phyloP scores from a whole-genome alignment of 2,113 vertebrate genomes.

The Vidua macroura region DNA sequence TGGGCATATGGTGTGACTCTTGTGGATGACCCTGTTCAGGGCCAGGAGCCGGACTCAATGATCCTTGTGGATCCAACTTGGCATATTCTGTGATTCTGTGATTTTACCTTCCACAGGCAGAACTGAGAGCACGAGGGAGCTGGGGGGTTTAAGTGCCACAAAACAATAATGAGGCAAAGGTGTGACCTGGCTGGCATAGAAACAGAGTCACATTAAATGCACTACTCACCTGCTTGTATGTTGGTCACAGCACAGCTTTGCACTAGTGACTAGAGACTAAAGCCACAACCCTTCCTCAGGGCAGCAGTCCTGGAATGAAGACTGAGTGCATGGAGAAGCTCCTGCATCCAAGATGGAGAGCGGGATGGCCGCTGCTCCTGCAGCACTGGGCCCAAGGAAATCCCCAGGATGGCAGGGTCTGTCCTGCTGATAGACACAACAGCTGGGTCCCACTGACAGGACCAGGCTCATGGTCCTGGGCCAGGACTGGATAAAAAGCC shows the following conservation, averaged over 20 bases:
- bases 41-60: background rate
- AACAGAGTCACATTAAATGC: background rate
- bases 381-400: no score
- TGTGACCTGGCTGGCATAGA: background rate
- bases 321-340: background rate
- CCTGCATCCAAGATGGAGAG: background rate
- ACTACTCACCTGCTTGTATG: background rate
- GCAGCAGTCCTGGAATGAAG: background rate
- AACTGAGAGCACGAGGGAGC: background rate
- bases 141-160: background rate
- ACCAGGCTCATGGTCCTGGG: background rate
- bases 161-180: background rate
- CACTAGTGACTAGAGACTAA: background rate
- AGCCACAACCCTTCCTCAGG: background rate
- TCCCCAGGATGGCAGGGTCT: background rate
- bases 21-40: background rate
- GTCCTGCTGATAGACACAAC: fast-evolving
- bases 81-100: background rate
- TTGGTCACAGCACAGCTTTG: background rate
- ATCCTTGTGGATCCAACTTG: background rate
- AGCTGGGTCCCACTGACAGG: background rate
- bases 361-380: fast-evolving
- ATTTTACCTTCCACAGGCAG: background rate
- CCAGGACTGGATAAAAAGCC: background rate
- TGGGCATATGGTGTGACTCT: background rate